Percentiles rank a stretch among this genome's conserved stretches.
phyloP scores from a whole-genome alignment of 2,888 invertebrate species.

The Drosophila paramelanica region DNA sequence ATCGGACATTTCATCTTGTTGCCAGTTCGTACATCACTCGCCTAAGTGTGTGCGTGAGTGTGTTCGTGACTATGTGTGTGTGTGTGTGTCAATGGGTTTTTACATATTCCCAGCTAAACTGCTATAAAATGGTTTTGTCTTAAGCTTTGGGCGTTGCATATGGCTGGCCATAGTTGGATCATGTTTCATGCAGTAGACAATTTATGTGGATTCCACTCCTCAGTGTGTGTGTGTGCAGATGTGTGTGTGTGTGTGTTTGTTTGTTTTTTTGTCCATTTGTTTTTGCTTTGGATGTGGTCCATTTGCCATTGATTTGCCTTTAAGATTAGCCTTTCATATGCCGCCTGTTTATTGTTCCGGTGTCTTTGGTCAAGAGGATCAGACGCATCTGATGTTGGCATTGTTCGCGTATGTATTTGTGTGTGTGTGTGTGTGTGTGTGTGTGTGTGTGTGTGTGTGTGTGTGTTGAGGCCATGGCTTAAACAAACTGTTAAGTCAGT shows the following conservation, averaged over 20 bases:
- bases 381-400: conserved; percentile 27
- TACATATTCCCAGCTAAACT: conserved; percentile 66
- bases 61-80: background rate
- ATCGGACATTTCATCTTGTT: conserved; percentile 73
- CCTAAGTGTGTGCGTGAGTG: background rate
- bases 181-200: conserved; percentile 72
- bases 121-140: conserved; percentile 68
- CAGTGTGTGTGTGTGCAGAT: conserved; percentile 1
- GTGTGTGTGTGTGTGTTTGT: conserved; percentile 5
- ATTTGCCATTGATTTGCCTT: conserved; percentile 73
- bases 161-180: conserved; percentile 45
- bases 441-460: conserved; percentile 3
- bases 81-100: conserved; percentile 34
- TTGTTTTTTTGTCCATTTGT: conserved; percentile 38
- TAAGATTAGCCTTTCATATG: conserved; percentile 66
- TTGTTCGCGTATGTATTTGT: conserved; percentile 6
- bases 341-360: conserved; percentile 57
- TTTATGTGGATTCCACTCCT: conserved; percentile 42
- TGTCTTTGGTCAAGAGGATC: conserved; percentile 38
- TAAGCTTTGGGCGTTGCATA: conserved; percentile 22
- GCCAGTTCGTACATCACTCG: conserved; percentile 39
- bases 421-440: conserved; percentile 1
- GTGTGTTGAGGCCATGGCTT: conserved; percentile 22
- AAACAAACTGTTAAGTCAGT: conserved; percentile 59
- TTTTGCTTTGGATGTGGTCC: conserved; percentile 56